Evolutionary conservation across 1,140 invertebrate species (phyloP).

Genomic region (Brachionus manjavacas): DNA sequence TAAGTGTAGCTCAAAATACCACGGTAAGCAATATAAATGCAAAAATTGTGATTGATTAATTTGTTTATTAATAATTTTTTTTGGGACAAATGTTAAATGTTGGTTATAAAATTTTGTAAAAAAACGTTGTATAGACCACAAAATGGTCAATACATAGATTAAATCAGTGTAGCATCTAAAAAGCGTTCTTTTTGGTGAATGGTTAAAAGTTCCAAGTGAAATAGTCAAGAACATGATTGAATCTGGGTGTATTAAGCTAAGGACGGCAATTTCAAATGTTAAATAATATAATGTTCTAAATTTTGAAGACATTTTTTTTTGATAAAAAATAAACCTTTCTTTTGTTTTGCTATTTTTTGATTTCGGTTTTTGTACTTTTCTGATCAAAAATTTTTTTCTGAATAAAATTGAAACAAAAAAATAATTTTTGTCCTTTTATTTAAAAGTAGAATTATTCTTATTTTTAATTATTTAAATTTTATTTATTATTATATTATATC

Average conservation of each 20-base stretch:
- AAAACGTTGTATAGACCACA: background rate
- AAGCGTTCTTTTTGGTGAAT: background rate
- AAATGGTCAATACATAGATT: background rate
- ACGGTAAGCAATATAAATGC: background rate
- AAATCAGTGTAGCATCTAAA: background rate
- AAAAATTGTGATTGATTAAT: background rate
- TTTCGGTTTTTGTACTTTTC: background rate
- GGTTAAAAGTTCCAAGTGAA: background rate
- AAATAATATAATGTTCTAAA: background rate
- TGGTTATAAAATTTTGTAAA: background rate
- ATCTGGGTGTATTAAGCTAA: background rate
- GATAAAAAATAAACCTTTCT: background rate
- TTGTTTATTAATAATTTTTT: background rate
- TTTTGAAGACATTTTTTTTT: background rate
- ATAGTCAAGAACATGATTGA: background rate
- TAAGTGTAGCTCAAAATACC: background rate
- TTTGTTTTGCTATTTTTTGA: background rate
- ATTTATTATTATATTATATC: too few relatives aligned
- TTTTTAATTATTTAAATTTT: too few relatives aligned
- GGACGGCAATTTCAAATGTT: background rate
- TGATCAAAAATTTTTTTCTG: too few relatives aligned
- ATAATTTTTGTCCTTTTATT: too few relatives aligned
- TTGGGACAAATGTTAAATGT: background rate
- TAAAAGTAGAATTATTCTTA: too few relatives aligned
- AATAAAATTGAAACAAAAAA: too few relatives aligned